Percentiles rank a stretch among this genome's conserved stretches.
These are phyloP conservation scores for Chiloscyllium punctatum DNA, from an alignment of 2,797 vertebrate species.

Conservation along the genomic window DNA sequence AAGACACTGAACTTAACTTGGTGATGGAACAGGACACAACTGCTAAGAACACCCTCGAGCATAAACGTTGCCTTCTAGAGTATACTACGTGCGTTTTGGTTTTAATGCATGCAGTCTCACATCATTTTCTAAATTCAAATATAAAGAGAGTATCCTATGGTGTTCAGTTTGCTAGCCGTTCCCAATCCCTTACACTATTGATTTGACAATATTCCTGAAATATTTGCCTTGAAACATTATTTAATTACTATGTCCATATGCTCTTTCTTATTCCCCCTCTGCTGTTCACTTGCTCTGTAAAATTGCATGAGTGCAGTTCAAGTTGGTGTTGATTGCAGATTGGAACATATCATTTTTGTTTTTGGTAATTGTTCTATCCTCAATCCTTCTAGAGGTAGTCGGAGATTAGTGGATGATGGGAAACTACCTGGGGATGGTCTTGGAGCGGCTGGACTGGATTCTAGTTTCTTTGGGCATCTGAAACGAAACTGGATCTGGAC, in stretches of 20 bases:
- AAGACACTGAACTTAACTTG: constrained; percentile 50
- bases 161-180: neutral
- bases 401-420: constrained; percentile 72
- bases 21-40: constrained; percentile 58
- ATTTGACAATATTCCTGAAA: neutral
- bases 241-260: neutral
- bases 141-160: neutral
- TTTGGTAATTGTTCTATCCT: neutral
- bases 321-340: neutral
- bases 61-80: constrained; percentile 55
- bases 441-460: constrained; percentile 85
- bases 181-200: neutral
- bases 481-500: constrained; percentile 98
- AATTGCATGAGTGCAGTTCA: neutral
- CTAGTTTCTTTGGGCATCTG: constrained; percentile 82
- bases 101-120: neutral
- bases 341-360: neutral
- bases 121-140: neutral
- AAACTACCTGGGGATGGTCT: constrained; percentile 75
- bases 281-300: neutral
- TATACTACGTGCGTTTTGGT: constrained; percentile 57
- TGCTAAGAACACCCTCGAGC: constrained; percentile 58
- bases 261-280: neutral
- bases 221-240: neutral
- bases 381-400: constrained; percentile 62